Evolutionary conservation across 2,888 invertebrate genomes (phyloP), one percentile per base, ranked within the genome.

Genomic region (Sphecodes monilicornis): DNA sequence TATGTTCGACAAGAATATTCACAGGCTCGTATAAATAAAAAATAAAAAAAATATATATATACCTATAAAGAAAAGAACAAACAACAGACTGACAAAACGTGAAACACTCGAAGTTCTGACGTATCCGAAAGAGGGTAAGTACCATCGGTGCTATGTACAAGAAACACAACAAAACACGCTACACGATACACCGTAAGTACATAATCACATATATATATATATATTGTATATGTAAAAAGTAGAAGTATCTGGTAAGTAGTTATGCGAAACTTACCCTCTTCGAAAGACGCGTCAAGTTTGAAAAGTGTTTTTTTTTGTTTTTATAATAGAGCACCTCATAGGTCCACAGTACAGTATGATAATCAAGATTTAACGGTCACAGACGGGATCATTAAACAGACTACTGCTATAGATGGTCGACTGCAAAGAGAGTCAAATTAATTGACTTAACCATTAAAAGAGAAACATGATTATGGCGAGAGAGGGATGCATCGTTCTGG

Each of bases 311-410:
- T 84, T 76, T 39, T 68, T 68, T 66, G 10, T 39, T 68, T 86
- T 86, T 86, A 86, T 86, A 88, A 85, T 85, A 88, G 89, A 88
- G 87, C 82, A 76, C 75, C 77, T 86, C 85, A 86, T 86, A 85
- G 75, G 72, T 86, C 80, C 76, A 79, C 60, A 84, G 86, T 84
- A 89, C 71, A 60, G 60, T 60, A 85, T 78, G 86, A 82, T 85
- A 86, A 79, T 84, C 80, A 88, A 84, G 78, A 88, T 86, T 76
- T 78, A 86, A 84, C 76, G 78, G 78, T 88, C 76, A 88, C 82
- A 86, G 81, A 86, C 86, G 81, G 75, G 80, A 88, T 91, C 92
- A 92, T 92, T 92, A 90, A 92, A 90, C 80, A 85, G 89, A 92
- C 83, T 87, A 90, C 85, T 92, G 86, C 85, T 87, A 87, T 84